Percentiles rank a stretch among this genome's conserved stretches.
These are phyloP conservation scores for Mormyrops boulengeri DNA, from an alignment of 2,797 vertebrate species.

Conservation along the genomic window DNA sequence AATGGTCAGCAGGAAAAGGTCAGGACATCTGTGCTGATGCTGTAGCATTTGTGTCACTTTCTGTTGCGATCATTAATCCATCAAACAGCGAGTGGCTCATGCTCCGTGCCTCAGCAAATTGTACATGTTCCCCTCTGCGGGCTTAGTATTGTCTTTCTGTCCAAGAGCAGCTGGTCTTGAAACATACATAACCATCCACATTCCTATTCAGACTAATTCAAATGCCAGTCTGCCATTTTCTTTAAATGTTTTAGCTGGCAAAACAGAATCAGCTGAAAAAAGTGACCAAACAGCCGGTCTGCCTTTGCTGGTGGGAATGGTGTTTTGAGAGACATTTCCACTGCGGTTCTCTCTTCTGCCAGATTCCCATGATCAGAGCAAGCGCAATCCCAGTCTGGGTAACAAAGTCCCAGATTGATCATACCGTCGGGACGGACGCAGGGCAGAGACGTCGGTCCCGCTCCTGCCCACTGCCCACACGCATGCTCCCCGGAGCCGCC, in stretches of 20 bases:
- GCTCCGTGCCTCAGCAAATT: not conserved
- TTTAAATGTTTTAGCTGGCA: not conserved
- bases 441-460: not conserved
- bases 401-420: constrained; percentile 28
- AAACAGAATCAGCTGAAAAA: not conserved
- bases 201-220: not conserved
- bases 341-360: not conserved
- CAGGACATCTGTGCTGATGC: not conserved
- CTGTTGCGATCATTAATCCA: not conserved
- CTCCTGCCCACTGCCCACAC: constrained; percentile 1
- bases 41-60: not conserved
- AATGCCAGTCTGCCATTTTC: not conserved
- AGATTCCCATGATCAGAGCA: constrained; percentile 31
- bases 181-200: not conserved
- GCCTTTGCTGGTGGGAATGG: not conserved
- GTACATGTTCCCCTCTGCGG: not conserved
- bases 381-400: constrained; percentile 42
- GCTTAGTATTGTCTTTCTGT: not conserved
- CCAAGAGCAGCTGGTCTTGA: not conserved
- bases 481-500: not conserved
- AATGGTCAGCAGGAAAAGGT: not conserved
- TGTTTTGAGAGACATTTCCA: not conserved
- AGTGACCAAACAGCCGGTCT: not conserved
- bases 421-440: constrained; percentile 17
- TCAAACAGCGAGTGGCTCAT: not conserved